A percentile compares a stretch with the other conserved stretches of the same genome.
Evolutionary conservation across 2,797 vertebrate genomes (phyloP).

Genomic region (Esox lucius): DNA sequence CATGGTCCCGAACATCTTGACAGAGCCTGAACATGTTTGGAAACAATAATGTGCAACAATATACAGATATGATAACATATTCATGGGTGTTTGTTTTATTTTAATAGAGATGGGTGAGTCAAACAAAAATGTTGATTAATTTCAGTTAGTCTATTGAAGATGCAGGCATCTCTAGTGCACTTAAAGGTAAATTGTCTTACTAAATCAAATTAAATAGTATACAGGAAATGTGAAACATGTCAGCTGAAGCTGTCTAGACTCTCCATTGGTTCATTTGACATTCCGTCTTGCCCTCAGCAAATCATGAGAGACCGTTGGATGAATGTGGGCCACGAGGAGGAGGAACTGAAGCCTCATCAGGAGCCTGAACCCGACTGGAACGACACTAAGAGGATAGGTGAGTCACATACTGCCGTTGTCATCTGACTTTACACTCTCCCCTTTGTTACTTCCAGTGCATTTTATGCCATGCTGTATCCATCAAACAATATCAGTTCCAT

Average conservation of each 20-base stretch:
- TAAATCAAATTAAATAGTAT: background rate
- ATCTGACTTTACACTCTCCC: background rate
- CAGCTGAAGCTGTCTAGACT: background rate
- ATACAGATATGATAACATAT: too few relatives aligned
- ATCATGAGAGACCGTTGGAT: conserved; percentile 95
- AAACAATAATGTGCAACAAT: too few relatives aligned
- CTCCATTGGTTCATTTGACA: background rate
- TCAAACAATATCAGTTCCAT: background rate
- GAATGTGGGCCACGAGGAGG: conserved; percentile 86
- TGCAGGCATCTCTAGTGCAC: background rate
- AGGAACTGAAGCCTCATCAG: conserved; percentile 84
- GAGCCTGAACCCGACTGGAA: conserved; percentile 87
- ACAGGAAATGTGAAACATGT: background rate
- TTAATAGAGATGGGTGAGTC: background rate
- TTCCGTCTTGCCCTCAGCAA: conserved; percentile 74
- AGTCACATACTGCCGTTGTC: conserved; percentile 18
- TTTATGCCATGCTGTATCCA: background rate
- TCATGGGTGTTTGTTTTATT: too few relatives aligned
- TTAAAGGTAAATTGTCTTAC: background rate
- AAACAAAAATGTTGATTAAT: background rate
- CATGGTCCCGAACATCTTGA: too few relatives aligned
- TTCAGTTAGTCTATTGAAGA: background rate
- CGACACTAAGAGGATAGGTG: conserved; percentile 84
- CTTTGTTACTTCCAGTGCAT: background rate
- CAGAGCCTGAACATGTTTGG: too few relatives aligned